These are phyloP conservation scores for Pectinophora gossypiella DNA, from an alignment of 1,140 invertebrate genomes.

Conservation along the genomic window DNA sequence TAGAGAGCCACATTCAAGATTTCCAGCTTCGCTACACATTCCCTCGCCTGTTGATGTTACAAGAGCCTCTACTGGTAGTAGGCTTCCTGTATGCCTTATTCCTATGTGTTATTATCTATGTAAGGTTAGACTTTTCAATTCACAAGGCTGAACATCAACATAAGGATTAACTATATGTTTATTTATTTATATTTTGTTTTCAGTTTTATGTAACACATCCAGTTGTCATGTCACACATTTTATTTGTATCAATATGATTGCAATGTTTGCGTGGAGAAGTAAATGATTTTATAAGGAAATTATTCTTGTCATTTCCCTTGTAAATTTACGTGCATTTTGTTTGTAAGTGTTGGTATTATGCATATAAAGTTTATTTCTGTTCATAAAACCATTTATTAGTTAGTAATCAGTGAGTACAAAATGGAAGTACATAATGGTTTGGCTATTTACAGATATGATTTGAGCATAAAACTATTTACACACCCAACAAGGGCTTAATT, in stretches of 20 bases:
- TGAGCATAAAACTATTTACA: background rate
- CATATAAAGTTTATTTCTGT: background rate
- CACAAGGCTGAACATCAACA: slow-evolving; percentile 75
- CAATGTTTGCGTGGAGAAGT: slow-evolving; percentile 17
- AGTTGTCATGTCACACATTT: slow-evolving; percentile 4
- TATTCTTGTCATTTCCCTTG: background rate
- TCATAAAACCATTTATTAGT: background rate
- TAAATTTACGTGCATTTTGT: background rate
- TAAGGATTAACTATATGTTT: slow-evolving; percentile 45
- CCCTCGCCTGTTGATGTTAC: slow-evolving; percentile 89
- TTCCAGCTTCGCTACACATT: slow-evolving; percentile 92
- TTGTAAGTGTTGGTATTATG: background rate
- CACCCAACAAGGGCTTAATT: too few relatives aligned
- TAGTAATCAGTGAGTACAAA: too few relatives aligned
- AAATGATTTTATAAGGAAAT: slow-evolving; percentile 4
- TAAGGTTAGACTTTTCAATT: slow-evolving; percentile 97
- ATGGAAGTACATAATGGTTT: background rate
- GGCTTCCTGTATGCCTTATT: slow-evolving; percentile 94
- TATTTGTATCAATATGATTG: slow-evolving; percentile 18
- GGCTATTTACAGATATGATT: background rate
- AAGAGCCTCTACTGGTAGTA: slow-evolving; percentile 94
- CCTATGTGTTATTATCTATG: slow-evolving; percentile 94
- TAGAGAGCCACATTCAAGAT: slow-evolving; percentile 98
- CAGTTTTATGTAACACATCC: background rate
- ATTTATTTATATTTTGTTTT: background rate